Evolutionary conservation across 2,888 invertebrate genomes (phyloP).

Genomic region (Scaptomyza polygonia): DNA sequence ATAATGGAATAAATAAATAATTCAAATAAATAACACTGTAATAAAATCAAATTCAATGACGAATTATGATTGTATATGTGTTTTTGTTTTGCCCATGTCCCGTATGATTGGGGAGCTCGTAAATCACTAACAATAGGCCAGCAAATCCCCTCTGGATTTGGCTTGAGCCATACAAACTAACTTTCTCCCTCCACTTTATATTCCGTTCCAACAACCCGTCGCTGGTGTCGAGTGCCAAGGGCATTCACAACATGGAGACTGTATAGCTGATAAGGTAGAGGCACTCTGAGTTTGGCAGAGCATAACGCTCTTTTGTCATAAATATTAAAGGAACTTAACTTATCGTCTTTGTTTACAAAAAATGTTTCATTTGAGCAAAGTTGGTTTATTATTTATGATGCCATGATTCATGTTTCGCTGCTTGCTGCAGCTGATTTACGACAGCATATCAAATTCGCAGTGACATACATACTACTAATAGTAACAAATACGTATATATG

Average conservation of each 20-base stretch:
- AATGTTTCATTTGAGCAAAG: conserved; percentile 81
- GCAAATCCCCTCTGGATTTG: conserved; percentile 54
- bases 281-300: conserved; percentile 9
- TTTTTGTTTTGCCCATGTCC: conserved; percentile 52
- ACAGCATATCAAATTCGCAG: conserved; percentile 24
- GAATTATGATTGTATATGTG: conserved; percentile 75
- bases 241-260: conserved; percentile 56
- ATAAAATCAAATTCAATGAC: conserved; percentile 82
- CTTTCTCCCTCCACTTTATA: background rate
- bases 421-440: conserved; percentile 66
- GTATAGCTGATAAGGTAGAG: conserved; percentile 31
- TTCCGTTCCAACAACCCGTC: conserved; percentile 2
- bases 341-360: conserved; percentile 63
- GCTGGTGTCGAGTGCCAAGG: conserved; percentile 74
- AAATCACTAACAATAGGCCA: conserved; percentile 78
- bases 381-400: conserved; percentile 84
- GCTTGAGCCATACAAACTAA: conserved; percentile 48
- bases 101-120: conserved; percentile 80
- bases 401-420: conserved; percentile 68
- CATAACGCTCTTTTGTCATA: too few relatives aligned
- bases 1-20: conserved; percentile 75
- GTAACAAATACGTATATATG: background rate
- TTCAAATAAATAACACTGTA: conserved; percentile 77
- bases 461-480: conserved; percentile 24
- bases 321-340: conserved; percentile 85